A percentile compares a stretch with the other conserved stretches of the same genome.
phyloP scores from a whole-genome alignment of 1,140 invertebrate genomes.

The Halyomorpha halys region DNA sequence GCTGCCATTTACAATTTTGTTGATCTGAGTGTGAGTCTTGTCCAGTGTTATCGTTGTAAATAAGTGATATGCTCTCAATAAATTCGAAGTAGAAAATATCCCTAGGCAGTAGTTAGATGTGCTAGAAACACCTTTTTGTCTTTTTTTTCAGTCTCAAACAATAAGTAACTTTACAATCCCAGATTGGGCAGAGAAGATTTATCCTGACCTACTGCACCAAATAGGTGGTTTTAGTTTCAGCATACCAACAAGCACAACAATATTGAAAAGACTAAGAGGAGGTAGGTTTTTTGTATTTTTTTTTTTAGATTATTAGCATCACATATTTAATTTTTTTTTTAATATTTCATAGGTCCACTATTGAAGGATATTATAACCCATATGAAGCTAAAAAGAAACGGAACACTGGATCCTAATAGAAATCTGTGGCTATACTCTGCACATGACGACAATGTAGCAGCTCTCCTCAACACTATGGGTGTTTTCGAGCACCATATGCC shows the following conservation, averaged over 20 bases:
- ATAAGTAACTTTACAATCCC: slow-evolving; percentile 61
- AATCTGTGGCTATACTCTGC: slow-evolving; percentile 65
- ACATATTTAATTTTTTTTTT: slow-evolving; percentile 31
- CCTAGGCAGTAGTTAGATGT: no score
- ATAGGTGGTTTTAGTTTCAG: slow-evolving; percentile 45
- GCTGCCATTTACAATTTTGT: no score
- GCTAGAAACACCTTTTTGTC: no score
- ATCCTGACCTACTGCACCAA: slow-evolving; percentile 43
- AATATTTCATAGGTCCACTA: slow-evolving; percentile 45
- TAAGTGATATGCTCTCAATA: no score
- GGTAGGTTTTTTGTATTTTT: slow-evolving; percentile 33
- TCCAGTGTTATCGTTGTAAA: no score
- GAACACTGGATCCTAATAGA: slow-evolving; percentile 39
- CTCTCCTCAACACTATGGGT: slow-evolving; percentile 58
- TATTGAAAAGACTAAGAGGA: slow-evolving; percentile 42
- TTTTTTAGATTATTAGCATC: not conserved
- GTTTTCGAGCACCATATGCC: slow-evolving; percentile 64
- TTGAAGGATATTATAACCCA: slow-evolving; percentile 52
- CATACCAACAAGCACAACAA: slow-evolving; percentile 38
- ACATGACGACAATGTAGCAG: slow-evolving; percentile 74
- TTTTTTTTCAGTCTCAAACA: slow-evolving; percentile 35
- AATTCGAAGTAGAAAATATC: no score
- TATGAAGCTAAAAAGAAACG: slow-evolving; percentile 41
- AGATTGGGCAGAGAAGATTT: slow-evolving; percentile 53
- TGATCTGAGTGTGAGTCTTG: no score